phyloP scores from a whole-genome alignment of 2,888 invertebrate genomes.

The Hirtodrosophila cameraria region DNA sequence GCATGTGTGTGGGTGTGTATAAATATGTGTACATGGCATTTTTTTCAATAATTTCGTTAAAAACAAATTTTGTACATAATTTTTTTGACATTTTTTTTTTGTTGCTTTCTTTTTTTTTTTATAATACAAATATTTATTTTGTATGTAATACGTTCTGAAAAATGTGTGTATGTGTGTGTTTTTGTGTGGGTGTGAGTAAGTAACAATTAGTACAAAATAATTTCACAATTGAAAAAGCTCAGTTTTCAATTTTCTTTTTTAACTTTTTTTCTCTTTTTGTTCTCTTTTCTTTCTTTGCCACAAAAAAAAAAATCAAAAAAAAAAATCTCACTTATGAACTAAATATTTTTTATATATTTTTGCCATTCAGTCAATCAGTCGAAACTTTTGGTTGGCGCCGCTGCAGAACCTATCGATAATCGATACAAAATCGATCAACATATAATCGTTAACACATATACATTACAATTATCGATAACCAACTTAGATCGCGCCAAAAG shows the following conservation, averaged over 20 bases:
- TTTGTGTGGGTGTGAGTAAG: conserved; percentile 57
- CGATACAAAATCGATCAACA: conserved; percentile 30
- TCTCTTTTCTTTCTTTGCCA: conserved; percentile 1
- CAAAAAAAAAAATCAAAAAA: conserved; percentile 65
- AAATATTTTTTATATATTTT: conserved; percentile 62
- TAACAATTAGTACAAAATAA: conserved; percentile 77
- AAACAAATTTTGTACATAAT: conserved; percentile 66
- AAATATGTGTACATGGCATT: conserved; percentile 70
- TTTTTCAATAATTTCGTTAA: conserved; percentile 30
- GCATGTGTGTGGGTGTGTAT: conserved; percentile 47
- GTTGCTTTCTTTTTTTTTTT: conserved; percentile 8
- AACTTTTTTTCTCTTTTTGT: conserved; percentile 20
- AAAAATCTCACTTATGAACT: conserved; percentile 54
- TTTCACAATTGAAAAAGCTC: conserved; percentile 66
- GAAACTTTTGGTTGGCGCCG: conserved; percentile 80
- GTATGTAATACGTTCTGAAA: conserved; percentile 27
- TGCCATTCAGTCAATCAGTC: conserved; percentile 83
- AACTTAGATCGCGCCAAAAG: conserved; percentile 65
- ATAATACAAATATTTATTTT: conserved; percentile 1
- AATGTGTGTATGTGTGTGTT: conserved; percentile 33
- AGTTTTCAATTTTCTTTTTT: conserved; percentile 39
- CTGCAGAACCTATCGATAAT: conserved; percentile 33
- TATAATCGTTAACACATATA: conserved; percentile 1
- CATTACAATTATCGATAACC: conserved; percentile 50
- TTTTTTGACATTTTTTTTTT: conserved; percentile 22